These are phyloP conservation scores for Drosophila orena DNA, from an alignment of 1,140 invertebrate genomes.

Conservation along the genomic window DNA sequence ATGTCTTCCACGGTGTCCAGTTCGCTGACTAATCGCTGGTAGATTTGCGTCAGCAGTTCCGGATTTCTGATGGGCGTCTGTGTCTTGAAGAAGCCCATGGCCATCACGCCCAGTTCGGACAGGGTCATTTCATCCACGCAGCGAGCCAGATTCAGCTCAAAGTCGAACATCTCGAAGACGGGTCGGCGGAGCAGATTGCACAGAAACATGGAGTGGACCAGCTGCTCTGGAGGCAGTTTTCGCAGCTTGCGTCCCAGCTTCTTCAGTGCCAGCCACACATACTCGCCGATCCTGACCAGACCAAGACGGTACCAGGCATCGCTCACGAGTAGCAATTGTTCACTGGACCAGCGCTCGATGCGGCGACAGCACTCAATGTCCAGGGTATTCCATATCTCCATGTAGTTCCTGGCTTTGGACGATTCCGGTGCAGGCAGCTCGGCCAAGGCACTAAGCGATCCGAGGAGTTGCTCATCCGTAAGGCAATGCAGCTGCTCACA, in stretches of 20 bases:
- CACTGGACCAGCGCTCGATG: conserved; percentile 75
- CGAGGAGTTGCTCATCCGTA: conserved; percentile 84
- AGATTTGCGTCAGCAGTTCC: conserved; percentile 84
- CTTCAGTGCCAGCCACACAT: conserved; percentile 84
- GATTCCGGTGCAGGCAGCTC: conserved; percentile 78
- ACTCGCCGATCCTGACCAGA: conserved; percentile 82
- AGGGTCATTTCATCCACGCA: conserved; percentile 85
- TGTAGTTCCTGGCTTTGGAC: conserved; percentile 83
- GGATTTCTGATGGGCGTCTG: conserved; percentile 86
- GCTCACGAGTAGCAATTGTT: conserved; percentile 85
- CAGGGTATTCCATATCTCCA: conserved; percentile 86
- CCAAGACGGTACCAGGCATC: conserved; percentile 86
- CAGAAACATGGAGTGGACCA: conserved; percentile 87
- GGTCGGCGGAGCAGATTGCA: conserved; percentile 85
- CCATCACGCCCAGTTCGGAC: conserved; percentile 86
- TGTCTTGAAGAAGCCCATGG: conserved; percentile 88
- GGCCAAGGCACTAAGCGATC: conserved; percentile 73
- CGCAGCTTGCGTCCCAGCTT: conserved; percentile 85
- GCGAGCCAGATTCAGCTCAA: conserved; percentile 85
- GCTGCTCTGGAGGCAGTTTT: conserved; percentile 85
- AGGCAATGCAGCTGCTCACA: conserved; percentile 84
- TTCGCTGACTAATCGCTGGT: conserved; percentile 77
- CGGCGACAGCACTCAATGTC: conserved; percentile 86
- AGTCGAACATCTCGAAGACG: conserved; percentile 86
- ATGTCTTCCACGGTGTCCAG: conserved; percentile 85